Evolutionary conservation across 2,888 invertebrate genomes (phyloP).

Genomic region (Vesta saturnalis): DNA sequence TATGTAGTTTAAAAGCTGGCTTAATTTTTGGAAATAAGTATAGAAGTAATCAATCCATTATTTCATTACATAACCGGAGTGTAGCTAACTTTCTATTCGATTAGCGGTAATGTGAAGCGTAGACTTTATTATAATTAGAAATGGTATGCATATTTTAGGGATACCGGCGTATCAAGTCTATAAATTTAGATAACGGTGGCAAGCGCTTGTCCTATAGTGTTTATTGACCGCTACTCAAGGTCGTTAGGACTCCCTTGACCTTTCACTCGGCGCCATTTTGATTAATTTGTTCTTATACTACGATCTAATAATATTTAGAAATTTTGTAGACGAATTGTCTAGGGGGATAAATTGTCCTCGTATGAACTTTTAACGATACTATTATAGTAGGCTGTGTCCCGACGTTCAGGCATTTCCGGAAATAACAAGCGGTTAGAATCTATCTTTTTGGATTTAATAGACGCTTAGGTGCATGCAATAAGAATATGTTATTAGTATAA

Average conservation of each 20-base stretch:
- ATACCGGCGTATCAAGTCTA: slow-evolving; percentile 16
- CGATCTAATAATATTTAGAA: slow-evolving; percentile 9
- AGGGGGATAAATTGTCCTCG: not conserved
- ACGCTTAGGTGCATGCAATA: slow-evolving; percentile 17
- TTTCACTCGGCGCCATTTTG: slow-evolving; percentile 22
- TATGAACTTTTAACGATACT: slow-evolving; percentile 17
- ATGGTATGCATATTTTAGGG: slow-evolving; percentile 12
- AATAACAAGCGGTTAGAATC: slow-evolving; percentile 19
- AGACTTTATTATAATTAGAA: not conserved
- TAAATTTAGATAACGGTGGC: slow-evolving; percentile 36
- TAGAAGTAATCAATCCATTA: not conserved
- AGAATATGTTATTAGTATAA: slow-evolving; percentile 18
- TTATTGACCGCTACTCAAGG: slow-evolving; percentile 34
- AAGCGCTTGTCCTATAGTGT: slow-evolving; percentile 13
- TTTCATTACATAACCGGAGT: not conserved
- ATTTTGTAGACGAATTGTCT: slow-evolving; percentile 1
- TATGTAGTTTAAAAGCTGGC: no score
- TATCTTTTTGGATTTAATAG: slow-evolving; percentile 17
- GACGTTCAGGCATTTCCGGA: slow-evolving; percentile 33
- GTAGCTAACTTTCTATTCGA: not conserved
- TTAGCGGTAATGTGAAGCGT: not conserved
- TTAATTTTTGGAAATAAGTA: no score
- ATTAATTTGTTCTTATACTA: not conserved
- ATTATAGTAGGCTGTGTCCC: slow-evolving; percentile 21
- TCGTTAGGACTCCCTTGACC: slow-evolving; percentile 31